A percentile compares a stretch with the other conserved stretches of the same genome.
Evolutionary conservation across 1,140 invertebrate genomes (phyloP).

Genomic region (Cryptotermes secundus): DNA sequence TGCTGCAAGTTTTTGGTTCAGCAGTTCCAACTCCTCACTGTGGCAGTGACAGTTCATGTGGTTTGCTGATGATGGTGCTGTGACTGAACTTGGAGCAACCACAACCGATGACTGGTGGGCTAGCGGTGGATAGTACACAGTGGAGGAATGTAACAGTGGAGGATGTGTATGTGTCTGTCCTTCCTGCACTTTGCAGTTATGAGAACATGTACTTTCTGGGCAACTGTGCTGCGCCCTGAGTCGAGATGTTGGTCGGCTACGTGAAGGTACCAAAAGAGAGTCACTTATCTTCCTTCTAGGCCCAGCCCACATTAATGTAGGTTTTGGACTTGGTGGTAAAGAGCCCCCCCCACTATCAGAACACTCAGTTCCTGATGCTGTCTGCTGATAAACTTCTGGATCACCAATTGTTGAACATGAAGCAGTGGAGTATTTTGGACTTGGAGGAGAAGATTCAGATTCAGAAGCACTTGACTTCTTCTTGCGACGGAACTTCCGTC

Average conservation of each 20-base stretch:
- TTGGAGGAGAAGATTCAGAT: slow-evolving; percentile 31
- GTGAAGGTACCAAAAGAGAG: slow-evolving; percentile 33
- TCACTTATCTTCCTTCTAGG: slow-evolving; percentile 33
- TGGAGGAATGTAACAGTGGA: neutral
- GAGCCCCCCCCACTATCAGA: slow-evolving; percentile 25
- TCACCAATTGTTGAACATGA: slow-evolving; percentile 20
- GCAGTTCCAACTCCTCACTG: neutral
- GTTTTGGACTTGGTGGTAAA: slow-evolving; percentile 31
- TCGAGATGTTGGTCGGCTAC: neutral
- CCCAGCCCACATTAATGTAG: slow-evolving; percentile 20
- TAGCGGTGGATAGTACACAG: slow-evolving; percentile 25
- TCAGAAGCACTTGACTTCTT: slow-evolving; percentile 34
- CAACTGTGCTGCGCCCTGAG: slow-evolving; percentile 31
- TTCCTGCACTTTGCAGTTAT: neutral
- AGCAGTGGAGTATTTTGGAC: slow-evolving; percentile 30
- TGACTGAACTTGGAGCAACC: neutral
- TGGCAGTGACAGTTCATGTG: neutral
- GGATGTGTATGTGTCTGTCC: neutral
- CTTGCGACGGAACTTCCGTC: slow-evolving; percentile 30
- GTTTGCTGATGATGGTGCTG: neutral
- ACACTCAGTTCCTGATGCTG: neutral
- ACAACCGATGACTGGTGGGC: slow-evolving; percentile 24
- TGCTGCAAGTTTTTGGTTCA: slow-evolving; percentile 24
- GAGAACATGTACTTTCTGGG: slow-evolving; percentile 21
- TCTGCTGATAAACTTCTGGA: neutral